These are phyloP conservation scores for Pterois miles DNA, from an alignment of 2,797 vertebrate genomes.

Conservation along the genomic window DNA sequence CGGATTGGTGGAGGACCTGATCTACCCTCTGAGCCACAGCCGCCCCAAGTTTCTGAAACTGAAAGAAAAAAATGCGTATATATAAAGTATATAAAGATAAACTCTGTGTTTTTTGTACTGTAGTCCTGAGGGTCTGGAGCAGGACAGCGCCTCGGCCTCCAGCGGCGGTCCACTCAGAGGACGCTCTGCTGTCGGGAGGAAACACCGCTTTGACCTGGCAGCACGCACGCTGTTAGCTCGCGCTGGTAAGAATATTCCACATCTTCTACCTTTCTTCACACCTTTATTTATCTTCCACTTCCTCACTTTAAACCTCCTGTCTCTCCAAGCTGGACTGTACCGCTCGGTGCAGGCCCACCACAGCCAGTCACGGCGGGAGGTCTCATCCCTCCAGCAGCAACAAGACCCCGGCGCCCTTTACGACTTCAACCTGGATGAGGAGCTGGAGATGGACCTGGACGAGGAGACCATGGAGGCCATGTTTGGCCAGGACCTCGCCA, in stretches of 20 bases:
- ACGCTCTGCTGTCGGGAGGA: slow-evolving; percentile 88
- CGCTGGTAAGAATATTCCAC: slow-evolving; percentile 85
- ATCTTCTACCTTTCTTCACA: background rate
- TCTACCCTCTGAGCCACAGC: no score
- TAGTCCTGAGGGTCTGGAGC: slow-evolving; percentile 92
- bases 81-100: no score
- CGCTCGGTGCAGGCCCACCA: slow-evolving; percentile 97
- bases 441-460: slow-evolving; percentile 97
- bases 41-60: no score
- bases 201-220: slow-evolving; percentile 96
- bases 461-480: slow-evolving; percentile 99
- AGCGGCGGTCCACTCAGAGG: slow-evolving; percentile 87
- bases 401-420: slow-evolving; percentile 88
- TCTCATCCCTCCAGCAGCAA: slow-evolving; percentile 90
- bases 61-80: no score
- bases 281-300: background rate
- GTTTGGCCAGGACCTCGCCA: slow-evolving; percentile 97
- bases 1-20: no score
- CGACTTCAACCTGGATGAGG: slow-evolving; percentile 98
- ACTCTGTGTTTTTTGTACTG: background rate
- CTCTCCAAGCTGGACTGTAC: slow-evolving; percentile 90
- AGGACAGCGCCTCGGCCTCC: slow-evolving; percentile 89
- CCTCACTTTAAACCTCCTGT: background rate
- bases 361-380: slow-evolving; percentile 92
- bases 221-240: slow-evolving; percentile 94